Percentiles rank a stretch among this genome's conserved stretches.
These are phyloP conservation scores for Leptinotarsa texana DNA, from an alignment of 1,140 invertebrate species.

Conservation along the genomic window DNA sequence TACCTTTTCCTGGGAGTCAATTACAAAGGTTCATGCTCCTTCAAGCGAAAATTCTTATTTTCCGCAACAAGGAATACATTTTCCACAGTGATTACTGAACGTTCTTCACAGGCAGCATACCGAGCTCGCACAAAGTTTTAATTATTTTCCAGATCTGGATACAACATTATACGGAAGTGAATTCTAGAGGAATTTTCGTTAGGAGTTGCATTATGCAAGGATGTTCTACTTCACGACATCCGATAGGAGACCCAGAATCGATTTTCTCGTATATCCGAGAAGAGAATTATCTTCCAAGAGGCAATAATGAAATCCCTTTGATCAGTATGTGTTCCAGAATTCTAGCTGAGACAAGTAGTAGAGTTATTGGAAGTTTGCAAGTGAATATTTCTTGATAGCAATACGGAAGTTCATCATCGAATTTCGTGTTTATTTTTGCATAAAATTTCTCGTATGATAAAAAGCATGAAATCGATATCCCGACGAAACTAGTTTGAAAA, in stretches of 20 bases:
- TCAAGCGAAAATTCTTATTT: conserved; percentile 24
- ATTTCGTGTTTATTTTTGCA: too few relatives aligned
- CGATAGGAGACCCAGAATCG: background rate
- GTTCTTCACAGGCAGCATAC: background rate
- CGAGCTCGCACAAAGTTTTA: background rate
- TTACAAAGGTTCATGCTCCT: conserved; percentile 25
- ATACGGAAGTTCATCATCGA: too few relatives aligned
- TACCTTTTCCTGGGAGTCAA: conserved; percentile 19
- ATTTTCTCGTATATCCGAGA: background rate
- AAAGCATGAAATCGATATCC: too few relatives aligned
- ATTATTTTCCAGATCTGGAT: conserved; percentile 6
- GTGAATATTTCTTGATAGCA: too few relatives aligned
- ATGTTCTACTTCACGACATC: background rate
- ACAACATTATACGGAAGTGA: background rate
- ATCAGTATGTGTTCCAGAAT: background rate
- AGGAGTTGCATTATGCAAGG: background rate
- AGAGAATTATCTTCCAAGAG: background rate
- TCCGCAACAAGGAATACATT: conserved; percentile 26
- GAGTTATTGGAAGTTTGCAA: too few relatives aligned
- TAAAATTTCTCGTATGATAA: too few relatives aligned
- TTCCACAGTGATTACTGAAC: conserved; percentile 23
- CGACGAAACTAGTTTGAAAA: too few relatives aligned
- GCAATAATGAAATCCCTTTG: conserved; percentile 1
- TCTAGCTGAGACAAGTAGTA: background rate
- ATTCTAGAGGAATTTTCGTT: background rate